A percentile compares a stretch with the other conserved stretches of the same genome.
Conservation (phyloP, 1,140 invertebrate genomes). For the Sipha flava region DNA sequence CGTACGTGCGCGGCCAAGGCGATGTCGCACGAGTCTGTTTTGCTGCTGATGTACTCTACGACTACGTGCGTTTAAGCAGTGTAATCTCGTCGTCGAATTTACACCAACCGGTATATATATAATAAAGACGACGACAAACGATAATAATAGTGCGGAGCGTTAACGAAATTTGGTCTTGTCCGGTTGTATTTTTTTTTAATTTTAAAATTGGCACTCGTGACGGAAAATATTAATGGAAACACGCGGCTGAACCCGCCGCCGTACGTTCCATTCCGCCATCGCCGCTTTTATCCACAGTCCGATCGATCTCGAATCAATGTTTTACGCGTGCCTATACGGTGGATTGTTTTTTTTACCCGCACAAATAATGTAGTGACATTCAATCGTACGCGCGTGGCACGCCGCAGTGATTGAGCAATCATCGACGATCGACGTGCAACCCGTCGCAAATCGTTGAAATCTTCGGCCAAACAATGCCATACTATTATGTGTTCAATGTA, state of each 20-base stretch:
- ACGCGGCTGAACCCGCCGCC: background rate
- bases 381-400: background rate
- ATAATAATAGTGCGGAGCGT: background rate
- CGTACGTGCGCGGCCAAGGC: background rate
- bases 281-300: too few relatives aligned
- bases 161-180: background rate
- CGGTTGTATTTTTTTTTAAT: background rate
- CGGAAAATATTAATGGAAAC: background rate
- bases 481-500: too few relatives aligned
- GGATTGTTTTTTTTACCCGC: too few relatives aligned
- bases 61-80: background rate
- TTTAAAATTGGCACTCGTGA: background rate
- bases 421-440: background rate
- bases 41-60: too few relatives aligned
- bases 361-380: background rate
- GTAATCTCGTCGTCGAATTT: background rate
- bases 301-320: background rate
- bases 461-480: too few relatives aligned
- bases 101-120: background rate
- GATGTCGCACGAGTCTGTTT: too few relatives aligned
- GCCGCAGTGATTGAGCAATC: background rate
- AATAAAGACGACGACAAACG: background rate
- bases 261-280: too few relatives aligned
- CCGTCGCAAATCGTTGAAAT: slow-evolving; percentile 6
- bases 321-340: background rate